Conservation (phyloP, 2,888 invertebrate genomes). For the Drosophila neonasuta region DNA sequence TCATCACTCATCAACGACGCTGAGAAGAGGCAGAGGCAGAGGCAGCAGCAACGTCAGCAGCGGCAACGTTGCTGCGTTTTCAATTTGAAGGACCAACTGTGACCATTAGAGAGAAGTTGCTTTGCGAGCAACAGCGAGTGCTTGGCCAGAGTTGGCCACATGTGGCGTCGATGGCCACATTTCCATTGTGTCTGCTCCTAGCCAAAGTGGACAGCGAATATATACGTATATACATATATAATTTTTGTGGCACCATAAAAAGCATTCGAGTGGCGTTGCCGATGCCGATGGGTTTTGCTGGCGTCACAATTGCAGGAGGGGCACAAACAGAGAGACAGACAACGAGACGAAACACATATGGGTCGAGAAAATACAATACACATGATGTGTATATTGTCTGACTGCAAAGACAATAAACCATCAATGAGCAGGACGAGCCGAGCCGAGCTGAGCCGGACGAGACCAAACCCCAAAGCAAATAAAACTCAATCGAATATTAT, state of each 20-base stretch:
- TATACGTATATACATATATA: background rate
- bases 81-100: slow-evolving; percentile 36
- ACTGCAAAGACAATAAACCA: slow-evolving; percentile 74
- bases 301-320: slow-evolving; percentile 44
- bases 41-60: slow-evolving; percentile 1
- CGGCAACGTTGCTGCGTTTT: slow-evolving; percentile 37
- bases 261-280: slow-evolving; percentile 38
- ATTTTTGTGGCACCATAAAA: slow-evolving; percentile 50
- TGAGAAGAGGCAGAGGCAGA: background rate
- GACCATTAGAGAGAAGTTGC: slow-evolving; percentile 24
- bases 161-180: slow-evolving; percentile 37
- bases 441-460: slow-evolving; percentile 9
- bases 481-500: slow-evolving; percentile 78
- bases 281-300: slow-evolving; percentile 16
- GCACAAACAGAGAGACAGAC: slow-evolving; percentile 1
- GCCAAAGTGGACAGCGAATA: slow-evolving; percentile 13
- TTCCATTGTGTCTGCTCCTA: slow-evolving; percentile 18
- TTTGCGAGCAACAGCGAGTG: slow-evolving; percentile 6
- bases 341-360: slow-evolving; percentile 8
- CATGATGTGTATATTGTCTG: slow-evolving; percentile 58
- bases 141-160: slow-evolving; percentile 34
- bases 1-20: slow-evolving; percentile 45
- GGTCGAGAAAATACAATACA: slow-evolving; percentile 20
- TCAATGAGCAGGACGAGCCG: slow-evolving; percentile 50
- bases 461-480: slow-evolving; percentile 72